Percentiles rank a stretch among this genome's conserved stretches.
Evolutionary conservation across 2,797 vertebrate genomes (phyloP).

Genomic region (Eulemur coronatus): DNA sequence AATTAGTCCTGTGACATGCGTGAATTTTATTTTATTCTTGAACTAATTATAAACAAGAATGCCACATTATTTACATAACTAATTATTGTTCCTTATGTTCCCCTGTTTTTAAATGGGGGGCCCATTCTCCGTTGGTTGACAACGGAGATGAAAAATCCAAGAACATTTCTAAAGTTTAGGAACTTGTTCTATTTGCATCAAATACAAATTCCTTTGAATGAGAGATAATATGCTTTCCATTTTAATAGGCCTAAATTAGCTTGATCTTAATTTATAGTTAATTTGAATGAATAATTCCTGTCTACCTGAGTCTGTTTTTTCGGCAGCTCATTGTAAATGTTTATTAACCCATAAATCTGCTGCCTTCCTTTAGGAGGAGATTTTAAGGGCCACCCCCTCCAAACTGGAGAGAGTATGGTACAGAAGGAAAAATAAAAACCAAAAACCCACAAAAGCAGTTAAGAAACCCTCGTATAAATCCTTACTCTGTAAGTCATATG

Average conservation of each 20-base stretch:
- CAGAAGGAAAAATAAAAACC: not conserved
- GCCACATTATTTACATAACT: slow-evolving; percentile 99
- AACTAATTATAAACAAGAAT: slow-evolving; percentile 99
- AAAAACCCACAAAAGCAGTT: not conserved
- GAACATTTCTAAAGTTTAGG: slow-evolving; percentile 87
- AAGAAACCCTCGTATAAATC: not conserved
- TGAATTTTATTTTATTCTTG: slow-evolving; percentile 93
- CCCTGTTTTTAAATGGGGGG: slow-evolving; percentile 87
- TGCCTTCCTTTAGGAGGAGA: slow-evolving; percentile 63
- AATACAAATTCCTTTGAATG: slow-evolving; percentile 87
- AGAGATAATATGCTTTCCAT: slow-evolving; percentile 87
- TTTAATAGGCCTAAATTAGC: slow-evolving; percentile 89
- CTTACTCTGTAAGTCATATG: not conserved
- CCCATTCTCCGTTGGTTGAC: slow-evolving; percentile 83
- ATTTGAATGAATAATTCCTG: slow-evolving; percentile 88
- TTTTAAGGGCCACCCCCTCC: slow-evolving; percentile 25
- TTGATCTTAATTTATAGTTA: slow-evolving; percentile 90
- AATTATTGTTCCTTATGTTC: slow-evolving; percentile 99
- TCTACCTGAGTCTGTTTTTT: slow-evolving; percentile 88
- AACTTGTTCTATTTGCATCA: slow-evolving; percentile 89
- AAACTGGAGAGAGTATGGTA: slow-evolving; percentile 4
- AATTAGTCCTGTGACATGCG: slow-evolving; percentile 97
- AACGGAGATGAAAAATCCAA: slow-evolving; percentile 87
- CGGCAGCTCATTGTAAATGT: slow-evolving; percentile 81
- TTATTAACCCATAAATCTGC: slow-evolving; percentile 86